Conservation (phyloP, 2,888 invertebrate genomes). For the Chaitophorus viminalis region DNA sequence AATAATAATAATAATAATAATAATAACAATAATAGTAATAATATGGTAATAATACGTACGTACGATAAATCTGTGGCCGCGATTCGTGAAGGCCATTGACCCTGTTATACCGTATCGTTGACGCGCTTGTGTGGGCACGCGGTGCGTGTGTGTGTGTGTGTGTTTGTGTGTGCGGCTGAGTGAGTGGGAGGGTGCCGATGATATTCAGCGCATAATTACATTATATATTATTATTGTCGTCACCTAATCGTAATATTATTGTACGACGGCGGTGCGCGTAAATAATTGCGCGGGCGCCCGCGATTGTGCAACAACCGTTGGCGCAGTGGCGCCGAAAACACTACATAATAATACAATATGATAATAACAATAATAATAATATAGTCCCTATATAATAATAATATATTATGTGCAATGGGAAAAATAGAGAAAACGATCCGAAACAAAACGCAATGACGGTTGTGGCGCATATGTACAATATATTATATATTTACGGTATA, state of each 20-base stretch:
- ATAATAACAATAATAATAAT: neutral
- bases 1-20: too few relatives aligned
- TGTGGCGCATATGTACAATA: too few relatives aligned
- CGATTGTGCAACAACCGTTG: constrained; percentile 45
- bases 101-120: neutral
- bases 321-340: constrained; percentile 15
- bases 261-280: neutral
- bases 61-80: too few relatives aligned
- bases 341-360: constrained; percentile 19
- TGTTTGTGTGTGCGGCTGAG: too few relatives aligned
- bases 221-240: too few relatives aligned
- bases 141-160: neutral
- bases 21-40: too few relatives aligned
- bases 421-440: neutral
- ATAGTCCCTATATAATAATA: too few relatives aligned
- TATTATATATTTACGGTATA: neutral
- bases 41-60: too few relatives aligned
- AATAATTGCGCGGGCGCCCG: constrained; percentile 38
- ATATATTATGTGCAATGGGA: too few relatives aligned
- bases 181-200: neutral
- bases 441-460: too few relatives aligned
- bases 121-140: too few relatives aligned
- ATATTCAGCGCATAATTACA: neutral
- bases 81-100: constrained; percentile 49
- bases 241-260: constrained; percentile 33